A percentile compares a stretch with the other conserved stretches of the same genome.
Evolutionary conservation across 2,113 vertebrate genomes (phyloP).

Genomic region (Eptatretus burgeri): DNA sequence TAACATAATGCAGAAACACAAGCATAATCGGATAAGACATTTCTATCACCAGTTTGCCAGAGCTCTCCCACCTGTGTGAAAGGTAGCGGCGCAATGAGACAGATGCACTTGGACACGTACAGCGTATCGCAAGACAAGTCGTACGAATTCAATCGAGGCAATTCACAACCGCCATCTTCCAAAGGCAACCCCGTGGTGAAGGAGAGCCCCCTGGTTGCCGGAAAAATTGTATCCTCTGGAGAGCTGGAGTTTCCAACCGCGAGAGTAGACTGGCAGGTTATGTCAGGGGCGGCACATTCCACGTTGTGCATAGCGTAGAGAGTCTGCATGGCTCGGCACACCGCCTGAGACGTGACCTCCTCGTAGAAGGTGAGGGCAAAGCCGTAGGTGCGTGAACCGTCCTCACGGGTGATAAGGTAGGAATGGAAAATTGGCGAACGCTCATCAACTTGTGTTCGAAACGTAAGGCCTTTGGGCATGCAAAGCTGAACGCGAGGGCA

Average conservation of each 20-base stretch:
- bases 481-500: constrained; percentile 29
- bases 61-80: constrained; percentile 21
- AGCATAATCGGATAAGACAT: too few relatives aligned
- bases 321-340: constrained; percentile 76
- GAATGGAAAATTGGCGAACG: constrained; percentile 59
- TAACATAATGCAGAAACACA: too few relatives aligned
- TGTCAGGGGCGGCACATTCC: constrained; percentile 27
- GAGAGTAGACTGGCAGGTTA: neutral
- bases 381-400: constrained; percentile 57
- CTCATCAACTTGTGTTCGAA: constrained; percentile 44
- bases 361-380: constrained; percentile 85
- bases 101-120: constrained; percentile 74
- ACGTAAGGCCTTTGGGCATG: constrained; percentile 80
- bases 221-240: constrained; percentile 73
- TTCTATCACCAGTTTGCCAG: neutral
- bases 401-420: constrained; percentile 49
- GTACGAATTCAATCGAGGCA: constrained; percentile 34
- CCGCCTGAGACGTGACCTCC: constrained; percentile 56
- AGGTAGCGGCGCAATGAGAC: constrained; percentile 62
- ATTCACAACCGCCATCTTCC: constrained; percentile 19
- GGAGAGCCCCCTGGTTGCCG: constrained; percentile 33
- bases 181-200: neutral
- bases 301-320: constrained; percentile 86
- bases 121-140: constrained; percentile 55
- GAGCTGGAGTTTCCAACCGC: constrained; percentile 15